Evolutionary conservation across 2,797 vertebrate genomes (phyloP), one percentile per base, ranked within the genome.

Genomic region (Acanthis flammea): DNA sequence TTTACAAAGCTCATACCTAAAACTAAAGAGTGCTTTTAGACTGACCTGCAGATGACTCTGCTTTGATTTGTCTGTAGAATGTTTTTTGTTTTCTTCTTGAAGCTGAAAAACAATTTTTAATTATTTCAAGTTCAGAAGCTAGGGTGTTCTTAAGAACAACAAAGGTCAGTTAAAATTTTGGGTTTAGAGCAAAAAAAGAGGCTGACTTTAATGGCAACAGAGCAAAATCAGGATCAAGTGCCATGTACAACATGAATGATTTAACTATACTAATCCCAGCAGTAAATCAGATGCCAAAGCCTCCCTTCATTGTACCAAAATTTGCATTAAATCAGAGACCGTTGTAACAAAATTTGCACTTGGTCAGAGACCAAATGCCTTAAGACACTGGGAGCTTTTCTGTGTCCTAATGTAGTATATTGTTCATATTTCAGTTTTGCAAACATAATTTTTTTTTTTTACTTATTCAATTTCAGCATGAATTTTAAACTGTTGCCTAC

Each of bases 41-140:
- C 98, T 97, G 70, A 99, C 99, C 98, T 99, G 98, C 58, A 98
- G 95, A 79, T 97, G 97, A 92, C 97, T 98, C 98, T 99, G 98
- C 61, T 96, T 97, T 84, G 96, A 95, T 83, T 96, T 97, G 63
- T 95, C 95, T 3, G 94, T 73, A 75, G 97, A 77, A 76, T 51
- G 54, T 27, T 72, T 95, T 94, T 90, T 80, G 55, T 95, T 95
- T 15, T 79, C 95, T 35, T 96, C 97, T 95, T 98, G 68, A 85
- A 92, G 82, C 93, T 96, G 95, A 86, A 97, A 91, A 95, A 78
- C 31, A 58, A 70, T 53, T 57, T 31, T 39, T 10, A 45, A 57
- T 90, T n/a, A 70, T 57, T 78, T 57, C 51, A 24, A 33, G 5
- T 73, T 84, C 63, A 55, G 31, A 80, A 78, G 16, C 39, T 13